Base-by-base conservation (phyloP, 2,113 vertebrate genomes). In the Sprattus sprattus region DNA sequence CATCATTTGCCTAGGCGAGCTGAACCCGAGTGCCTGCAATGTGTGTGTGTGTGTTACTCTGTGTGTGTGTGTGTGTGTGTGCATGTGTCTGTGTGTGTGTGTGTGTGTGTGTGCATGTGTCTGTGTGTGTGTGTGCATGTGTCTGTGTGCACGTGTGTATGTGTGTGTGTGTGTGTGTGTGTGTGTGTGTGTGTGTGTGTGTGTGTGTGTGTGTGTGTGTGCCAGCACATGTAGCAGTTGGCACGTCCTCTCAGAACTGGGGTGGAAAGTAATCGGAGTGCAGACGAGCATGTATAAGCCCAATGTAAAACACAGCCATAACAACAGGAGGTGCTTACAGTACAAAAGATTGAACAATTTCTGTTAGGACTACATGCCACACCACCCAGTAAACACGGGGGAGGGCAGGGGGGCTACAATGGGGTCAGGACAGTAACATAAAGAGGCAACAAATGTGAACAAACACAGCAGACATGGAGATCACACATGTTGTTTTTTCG, bases 341-440 rank as follows among this genome's bases (percentile, higher is more conserved):
- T 84, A 60, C 28, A 83, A 80, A 75, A 46, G 71, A 39, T 20
- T 47, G 60, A 85, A 67, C 83, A 81, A 87, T 86, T 84, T 22
- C 22, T 49, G 57, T 75, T 15, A 75, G 8, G 13, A 78, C 83
- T 46, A 82, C 18, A 64, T 85, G 83, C 87, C 82, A 87, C 11
- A 45, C n/a, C 81, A 81, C 49, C 78, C 47, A 78, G 25, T 71
- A 44, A 44, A 25, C 50, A 78, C 20, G 39, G 78, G 71, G 82
- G 86, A 81, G 52, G 2, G 3, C 18, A 22, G 54, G 9, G 4
- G 28, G 71, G 64, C 83, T 67, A 57, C 57, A 39, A 82, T 49
- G 32, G 83, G 85, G 60, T 85, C 84, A 86, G 44, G 82, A 32
- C 81, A 50, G 78, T 81, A 89, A 57, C 85, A 57, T 71, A 82